Base-by-base conservation (phyloP, 1,140 invertebrate species). In the Melanaphis sacchari region DNA sequence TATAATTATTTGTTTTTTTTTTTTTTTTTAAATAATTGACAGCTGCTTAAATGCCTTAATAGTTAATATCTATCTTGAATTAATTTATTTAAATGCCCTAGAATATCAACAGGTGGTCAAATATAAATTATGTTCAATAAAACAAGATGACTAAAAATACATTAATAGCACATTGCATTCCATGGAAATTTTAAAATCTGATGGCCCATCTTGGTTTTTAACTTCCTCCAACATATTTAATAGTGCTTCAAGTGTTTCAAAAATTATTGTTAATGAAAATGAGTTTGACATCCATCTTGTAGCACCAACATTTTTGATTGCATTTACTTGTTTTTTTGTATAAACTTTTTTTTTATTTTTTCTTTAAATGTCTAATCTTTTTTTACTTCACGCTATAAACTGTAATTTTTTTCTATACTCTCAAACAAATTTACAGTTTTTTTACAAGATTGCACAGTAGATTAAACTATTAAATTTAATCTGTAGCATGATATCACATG, bases 401-500 rank as follows among this genome's bases (percentile, higher is more conserved):
- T 22, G 40, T 41, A 41, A 24, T 41, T 24, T 85, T 85, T 85
- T 85, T 85, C 82, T 40, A 85, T 85, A 41, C 41, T 43, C 11
- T 40, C 82, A 85, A 85, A 85, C 7, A 85, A 43, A 41, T 41
- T 18, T 24, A 85, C 82, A 40, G 82, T 40, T 85, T 43, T 26
- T 21, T 3, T 41, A 41, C 82, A 85, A 41, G 36, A 85, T 6
- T 21, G 18, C 21, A 85, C 21, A 26, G 82, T 21, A 41, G 82
- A 85, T 85, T 31, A 41, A 41, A 90, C 31, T 46, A 90, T 59
- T 90, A 89, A n/a, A n/a, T n/a, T n/a, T n/a, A n/a, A n/a, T n/a
- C n/a, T n/a, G n/a, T n/a, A n/a, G n/a, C n/a, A 54, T 46, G 41
- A 7, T 43, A 89, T 26, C 88, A 89, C 38, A 89, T 26, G 26